Percentiles rank a stretch among this genome's conserved stretches.
Conservation (phyloP, 2,888 invertebrate species). For the Nineta flava region DNA sequence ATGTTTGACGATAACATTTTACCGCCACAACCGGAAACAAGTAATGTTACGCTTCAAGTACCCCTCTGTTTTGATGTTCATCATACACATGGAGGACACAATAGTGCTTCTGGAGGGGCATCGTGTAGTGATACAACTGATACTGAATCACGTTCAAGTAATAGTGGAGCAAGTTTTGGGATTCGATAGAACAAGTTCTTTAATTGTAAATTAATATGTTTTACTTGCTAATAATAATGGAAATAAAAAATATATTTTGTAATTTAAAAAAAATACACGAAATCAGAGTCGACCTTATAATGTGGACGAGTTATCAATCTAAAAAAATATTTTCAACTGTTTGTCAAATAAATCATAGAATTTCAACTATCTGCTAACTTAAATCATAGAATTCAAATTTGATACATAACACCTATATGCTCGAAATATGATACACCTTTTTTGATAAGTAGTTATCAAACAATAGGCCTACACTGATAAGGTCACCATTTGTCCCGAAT, state of each 20-base stretch:
- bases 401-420: no score
- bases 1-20: constrained; percentile 63
- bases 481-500: no score
- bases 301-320: no score
- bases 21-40: constrained; percentile 45
- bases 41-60: constrained; percentile 27
- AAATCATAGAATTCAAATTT: no score
- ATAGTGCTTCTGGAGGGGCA: not conserved
- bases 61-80: constrained; percentile 9
- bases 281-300: no score
- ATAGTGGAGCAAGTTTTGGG: constrained; percentile 7
- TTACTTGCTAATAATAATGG: not conserved
- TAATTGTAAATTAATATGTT: not conserved
- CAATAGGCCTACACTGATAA: no score
- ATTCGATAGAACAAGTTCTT: not conserved
- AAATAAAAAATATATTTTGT: not conserved
- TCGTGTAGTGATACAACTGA: constrained; percentile 6
- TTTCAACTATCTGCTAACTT: no score
- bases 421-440: no score
- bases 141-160: constrained; percentile 8
- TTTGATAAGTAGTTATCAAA: no score
- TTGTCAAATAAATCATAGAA: no score
- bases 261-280: not conserved
- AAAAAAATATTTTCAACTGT: no score
- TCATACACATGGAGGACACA: not conserved